These are phyloP conservation scores for Crypturellus tataupa DNA, from an alignment of 2,797 vertebrate species.

Conservation along the genomic window DNA sequence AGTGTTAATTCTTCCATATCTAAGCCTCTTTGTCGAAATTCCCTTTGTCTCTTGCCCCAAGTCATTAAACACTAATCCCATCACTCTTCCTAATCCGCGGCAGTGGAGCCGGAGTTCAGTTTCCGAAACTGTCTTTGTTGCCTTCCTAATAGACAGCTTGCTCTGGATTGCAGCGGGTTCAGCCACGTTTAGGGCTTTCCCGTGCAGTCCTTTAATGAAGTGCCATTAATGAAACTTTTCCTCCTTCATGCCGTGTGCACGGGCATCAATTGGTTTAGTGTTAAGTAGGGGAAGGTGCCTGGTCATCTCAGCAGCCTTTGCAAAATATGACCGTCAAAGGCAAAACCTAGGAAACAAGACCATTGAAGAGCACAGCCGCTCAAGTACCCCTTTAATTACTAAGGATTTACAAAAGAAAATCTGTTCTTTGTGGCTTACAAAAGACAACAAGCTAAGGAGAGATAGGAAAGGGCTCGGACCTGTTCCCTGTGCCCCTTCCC, in stretches of 20 bases:
- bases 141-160: constrained; percentile 86
- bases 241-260: constrained; percentile 80
- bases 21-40: constrained; percentile 99
- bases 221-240: constrained; percentile 90
- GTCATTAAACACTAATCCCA: constrained; percentile 99
- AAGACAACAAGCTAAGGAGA: constrained; percentile 87
- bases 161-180: constrained; percentile 83
- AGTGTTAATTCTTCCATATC: constrained; percentile 99
- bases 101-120: constrained; percentile 92
- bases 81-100: constrained; percentile 98
- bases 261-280: constrained; percentile 83
- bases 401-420: constrained; percentile 88
- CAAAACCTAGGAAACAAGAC: constrained; percentile 84
- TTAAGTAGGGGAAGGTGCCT: constrained; percentile 81
- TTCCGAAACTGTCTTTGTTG: constrained; percentile 90
- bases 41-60: constrained; percentile 99
- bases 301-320: constrained; percentile 80
- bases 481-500: constrained; percentile 50
- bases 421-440: constrained; percentile 86
- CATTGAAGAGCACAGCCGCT: constrained; percentile 78
- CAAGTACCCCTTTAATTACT: constrained; percentile 91
- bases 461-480: constrained; percentile 87
- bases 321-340: constrained; percentile 85
- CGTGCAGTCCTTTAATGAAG: constrained; percentile 87
- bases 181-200: constrained; percentile 82